Evolutionary conservation across 2,797 vertebrate species (phyloP).

Genomic region (Takifugu rubripes): DNA sequence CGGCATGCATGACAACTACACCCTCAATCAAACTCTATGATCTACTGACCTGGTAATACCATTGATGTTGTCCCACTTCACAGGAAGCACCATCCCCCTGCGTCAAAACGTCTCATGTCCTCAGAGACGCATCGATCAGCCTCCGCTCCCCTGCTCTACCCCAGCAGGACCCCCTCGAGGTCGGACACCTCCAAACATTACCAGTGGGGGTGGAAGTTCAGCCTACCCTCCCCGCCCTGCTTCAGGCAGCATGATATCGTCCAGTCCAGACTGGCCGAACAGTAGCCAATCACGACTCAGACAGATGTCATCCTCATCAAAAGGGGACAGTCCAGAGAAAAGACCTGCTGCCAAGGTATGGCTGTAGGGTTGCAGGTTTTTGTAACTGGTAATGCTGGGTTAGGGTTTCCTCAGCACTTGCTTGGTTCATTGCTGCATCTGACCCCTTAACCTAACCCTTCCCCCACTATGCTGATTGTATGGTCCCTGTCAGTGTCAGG

Average conservation of each 20-base stretch:
- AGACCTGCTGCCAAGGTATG: conserved; percentile 73
- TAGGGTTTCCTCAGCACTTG: too few species aligned
- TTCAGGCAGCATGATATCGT: conserved; percentile 88
- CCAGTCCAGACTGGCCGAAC: conserved; percentile 82
- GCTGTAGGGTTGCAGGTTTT: background rate
- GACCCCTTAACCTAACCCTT: too few species aligned
- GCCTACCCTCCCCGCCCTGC: conserved; percentile 87
- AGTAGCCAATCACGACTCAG: conserved; percentile 68
- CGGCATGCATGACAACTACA: background rate
- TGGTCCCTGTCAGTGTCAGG: too few species aligned
- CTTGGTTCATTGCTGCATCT: too few species aligned
- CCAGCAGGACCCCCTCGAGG: conserved; percentile 78
- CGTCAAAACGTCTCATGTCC: conserved; percentile 89
- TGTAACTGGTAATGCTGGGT: too few species aligned
- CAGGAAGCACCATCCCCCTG: conserved; percentile 68
- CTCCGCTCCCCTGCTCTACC: conserved; percentile 77
- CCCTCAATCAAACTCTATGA: background rate
- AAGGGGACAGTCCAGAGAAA: conserved; percentile 95
- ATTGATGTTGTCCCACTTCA: background rate
- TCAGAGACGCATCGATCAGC: conserved; percentile 91
- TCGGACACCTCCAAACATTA: conserved; percentile 87
- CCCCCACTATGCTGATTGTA: too few species aligned
- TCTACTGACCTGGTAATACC: conserved; percentile 3
- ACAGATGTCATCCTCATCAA: conserved; percentile 89
- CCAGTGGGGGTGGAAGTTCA: conserved; percentile 61